Evolutionary conservation across 1,140 invertebrate genomes (phyloP).

Genomic region (Atta texana): DNA sequence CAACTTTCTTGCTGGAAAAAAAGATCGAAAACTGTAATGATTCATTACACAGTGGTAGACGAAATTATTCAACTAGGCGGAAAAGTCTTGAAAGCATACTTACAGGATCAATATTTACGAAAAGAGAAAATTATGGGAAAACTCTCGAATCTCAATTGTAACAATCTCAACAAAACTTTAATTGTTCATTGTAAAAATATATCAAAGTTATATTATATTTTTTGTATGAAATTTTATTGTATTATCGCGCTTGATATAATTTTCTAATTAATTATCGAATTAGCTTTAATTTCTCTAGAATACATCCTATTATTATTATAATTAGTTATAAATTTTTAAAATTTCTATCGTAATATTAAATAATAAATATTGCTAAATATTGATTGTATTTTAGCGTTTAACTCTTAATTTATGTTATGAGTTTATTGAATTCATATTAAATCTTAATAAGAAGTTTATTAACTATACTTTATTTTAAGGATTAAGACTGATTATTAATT

Average conservation of each 20-base stretch:
- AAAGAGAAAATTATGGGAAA: not conserved
- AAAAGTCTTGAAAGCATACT: constrained; percentile 23
- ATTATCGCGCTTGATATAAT: not conserved
- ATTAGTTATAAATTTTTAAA: not conserved
- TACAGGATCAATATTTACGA: constrained; percentile 44
- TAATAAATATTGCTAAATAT: no score
- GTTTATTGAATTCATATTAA: no score
- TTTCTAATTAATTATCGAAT: not conserved
- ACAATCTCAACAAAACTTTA: not conserved
- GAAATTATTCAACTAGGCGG: constrained; percentile 30
- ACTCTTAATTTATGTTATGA: no score
- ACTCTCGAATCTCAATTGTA: constrained; percentile 5
- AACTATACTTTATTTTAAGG: no score
- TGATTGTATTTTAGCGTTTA: not conserved
- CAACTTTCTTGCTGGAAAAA: constrained; percentile 31
- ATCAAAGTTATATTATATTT: not conserved
- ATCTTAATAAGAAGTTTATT: no score
- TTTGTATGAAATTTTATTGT: not conserved
- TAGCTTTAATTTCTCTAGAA: not conserved
- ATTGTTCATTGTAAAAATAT: not conserved
- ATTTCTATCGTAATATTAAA: constrained; percentile 3
- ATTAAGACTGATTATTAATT: no score
- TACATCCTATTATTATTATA: not conserved
- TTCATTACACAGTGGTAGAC: constrained; percentile 36
- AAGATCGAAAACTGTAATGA: constrained; percentile 16